These are phyloP conservation scores for Leptopilina syphax DNA, from an alignment of 2,888 invertebrate species.

Conservation along the genomic window DNA sequence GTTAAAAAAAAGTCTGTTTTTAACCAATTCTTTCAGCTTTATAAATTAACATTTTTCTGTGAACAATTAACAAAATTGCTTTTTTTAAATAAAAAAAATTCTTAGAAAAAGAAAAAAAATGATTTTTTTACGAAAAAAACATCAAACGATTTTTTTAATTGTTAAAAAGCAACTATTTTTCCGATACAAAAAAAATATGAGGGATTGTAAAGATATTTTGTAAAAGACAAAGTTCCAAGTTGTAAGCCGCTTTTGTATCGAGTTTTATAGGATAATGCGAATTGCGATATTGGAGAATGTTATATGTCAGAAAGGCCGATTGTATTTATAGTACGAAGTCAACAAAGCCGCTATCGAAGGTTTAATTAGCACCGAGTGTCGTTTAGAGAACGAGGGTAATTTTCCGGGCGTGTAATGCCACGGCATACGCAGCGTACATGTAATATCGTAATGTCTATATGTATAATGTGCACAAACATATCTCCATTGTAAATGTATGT, in stretches of 20 bases:
- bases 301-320: constrained; percentile 8
- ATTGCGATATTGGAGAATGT: constrained; percentile 41
- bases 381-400: constrained; percentile 62
- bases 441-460: constrained; percentile 57
- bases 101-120: too few relatives aligned
- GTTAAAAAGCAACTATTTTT: too few relatives aligned
- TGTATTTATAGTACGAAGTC: neutral
- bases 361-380: constrained; percentile 64
- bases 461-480: constrained; percentile 44
- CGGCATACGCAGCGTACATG: constrained; percentile 52
- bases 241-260: neutral
- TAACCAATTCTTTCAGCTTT: too few relatives aligned
- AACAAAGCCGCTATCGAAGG: constrained; percentile 53
- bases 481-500: too few relatives aligned
- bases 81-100: too few relatives aligned
- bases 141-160: too few relatives aligned
- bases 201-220: neutral
- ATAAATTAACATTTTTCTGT: too few relatives aligned
- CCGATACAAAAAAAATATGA: too few relatives aligned
- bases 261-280: neutral
- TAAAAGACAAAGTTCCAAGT: neutral
- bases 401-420: constrained; percentile 57
- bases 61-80: too few relatives aligned
- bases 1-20: too few relatives aligned
- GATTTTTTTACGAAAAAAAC: too few relatives aligned